Evolutionary conservation across 2,888 invertebrate species (phyloP).

Genomic region (Hypomecis atomaria): DNA sequence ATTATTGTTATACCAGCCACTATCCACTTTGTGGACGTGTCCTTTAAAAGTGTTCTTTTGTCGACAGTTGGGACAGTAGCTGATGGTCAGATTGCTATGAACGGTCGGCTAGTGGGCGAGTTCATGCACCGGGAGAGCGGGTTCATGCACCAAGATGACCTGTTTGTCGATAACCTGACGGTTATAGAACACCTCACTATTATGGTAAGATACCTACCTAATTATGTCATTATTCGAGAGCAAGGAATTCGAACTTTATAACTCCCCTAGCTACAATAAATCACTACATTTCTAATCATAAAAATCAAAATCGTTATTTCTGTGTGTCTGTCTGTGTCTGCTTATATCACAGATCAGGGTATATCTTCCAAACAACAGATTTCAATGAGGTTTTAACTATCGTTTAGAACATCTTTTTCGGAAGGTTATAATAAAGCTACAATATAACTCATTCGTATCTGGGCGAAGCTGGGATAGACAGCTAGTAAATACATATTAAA

Average conservation of each 20-base stretch:
- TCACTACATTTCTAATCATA: too few species aligned
- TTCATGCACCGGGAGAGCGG: constrained; percentile 93
- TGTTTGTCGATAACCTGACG: constrained; percentile 93
- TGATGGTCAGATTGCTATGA: constrained; percentile 92
- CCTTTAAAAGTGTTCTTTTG: constrained; percentile 10
- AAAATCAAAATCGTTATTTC: too few species aligned
- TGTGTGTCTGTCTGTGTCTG: too few species aligned
- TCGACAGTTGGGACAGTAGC: constrained; percentile 87
- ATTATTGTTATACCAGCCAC: background rate
- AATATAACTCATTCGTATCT: too few species aligned
- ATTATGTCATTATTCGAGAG: background rate
- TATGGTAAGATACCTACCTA: constrained; percentile 86
- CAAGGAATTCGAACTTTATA: background rate
- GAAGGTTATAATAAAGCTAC: too few species aligned
- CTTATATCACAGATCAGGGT: too few species aligned
- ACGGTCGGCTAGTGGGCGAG: constrained; percentile 88
- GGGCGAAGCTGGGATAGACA: too few species aligned
- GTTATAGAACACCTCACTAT: constrained; percentile 94
- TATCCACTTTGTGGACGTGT: background rate
- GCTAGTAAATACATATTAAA: too few species aligned
- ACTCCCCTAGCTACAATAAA: background rate
- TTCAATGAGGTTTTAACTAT: too few species aligned
- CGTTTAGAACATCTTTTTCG: too few species aligned
- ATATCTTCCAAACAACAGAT: too few species aligned
- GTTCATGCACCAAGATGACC: constrained; percentile 96